Conservation (phyloP, 2,797 vertebrate genomes). For the Thunnus albacares region DNA sequence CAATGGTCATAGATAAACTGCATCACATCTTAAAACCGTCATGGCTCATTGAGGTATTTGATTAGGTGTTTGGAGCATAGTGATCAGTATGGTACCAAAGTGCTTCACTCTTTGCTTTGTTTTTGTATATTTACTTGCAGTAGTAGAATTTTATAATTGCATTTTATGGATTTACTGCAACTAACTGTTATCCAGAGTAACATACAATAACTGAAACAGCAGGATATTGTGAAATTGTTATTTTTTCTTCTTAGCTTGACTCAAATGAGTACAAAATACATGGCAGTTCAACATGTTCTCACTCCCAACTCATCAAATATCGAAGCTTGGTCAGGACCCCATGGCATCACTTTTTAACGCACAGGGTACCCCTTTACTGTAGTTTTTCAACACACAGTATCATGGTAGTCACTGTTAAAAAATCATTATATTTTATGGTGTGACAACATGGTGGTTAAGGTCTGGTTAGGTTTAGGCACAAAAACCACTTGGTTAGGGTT, state of each 20-base stretch:
- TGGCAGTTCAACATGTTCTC: no score
- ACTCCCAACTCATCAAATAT: no score
- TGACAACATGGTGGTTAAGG: no score
- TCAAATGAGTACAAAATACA: background rate
- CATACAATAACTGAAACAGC: background rate
- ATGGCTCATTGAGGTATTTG: background rate
- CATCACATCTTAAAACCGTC: background rate
- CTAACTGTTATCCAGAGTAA: slow-evolving; percentile 3
- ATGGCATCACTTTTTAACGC: no score
- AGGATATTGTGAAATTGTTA: background rate
- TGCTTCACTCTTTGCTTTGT: slow-evolving; percentile 9
- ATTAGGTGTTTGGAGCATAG: background rate
- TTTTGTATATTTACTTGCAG: background rate
- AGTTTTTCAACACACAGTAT: no score
- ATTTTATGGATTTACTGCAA: slow-evolving; percentile 2
- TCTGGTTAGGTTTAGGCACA: no score
- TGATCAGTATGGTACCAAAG: background rate
- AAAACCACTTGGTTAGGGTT: no score
- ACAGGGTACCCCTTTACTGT: no score
- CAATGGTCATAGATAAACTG: background rate
- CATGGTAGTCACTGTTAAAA: no score
- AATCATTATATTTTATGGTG: no score
- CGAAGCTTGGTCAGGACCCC: no score
- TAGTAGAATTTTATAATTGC: background rate
- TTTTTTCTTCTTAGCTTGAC: background rate